Conservation (phyloP, 2,113 vertebrate genomes). For the Chroicocephalus ridibundus region DNA sequence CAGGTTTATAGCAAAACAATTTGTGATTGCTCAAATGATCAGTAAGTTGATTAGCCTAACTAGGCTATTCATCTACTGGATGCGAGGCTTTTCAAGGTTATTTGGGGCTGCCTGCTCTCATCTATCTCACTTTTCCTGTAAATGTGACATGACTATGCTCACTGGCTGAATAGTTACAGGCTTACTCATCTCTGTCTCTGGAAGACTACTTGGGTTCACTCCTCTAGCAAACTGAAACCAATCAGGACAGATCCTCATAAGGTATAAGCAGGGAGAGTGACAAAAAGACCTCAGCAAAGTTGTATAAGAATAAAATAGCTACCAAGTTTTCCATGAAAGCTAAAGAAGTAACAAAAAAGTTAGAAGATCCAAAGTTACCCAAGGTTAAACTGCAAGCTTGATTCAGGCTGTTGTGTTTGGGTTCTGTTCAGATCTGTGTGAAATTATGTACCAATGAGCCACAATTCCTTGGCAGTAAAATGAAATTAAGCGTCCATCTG, state of each 20-base stretch:
- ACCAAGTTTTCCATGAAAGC: neutral
- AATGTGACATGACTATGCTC: neutral
- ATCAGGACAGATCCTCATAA: neutral
- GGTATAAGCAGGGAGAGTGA: neutral
- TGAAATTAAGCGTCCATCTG: conserved; percentile 41
- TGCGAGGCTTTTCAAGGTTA: neutral
- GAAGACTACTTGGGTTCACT: neutral
- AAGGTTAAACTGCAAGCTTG: neutral
- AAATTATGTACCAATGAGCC: conserved; percentile 20
- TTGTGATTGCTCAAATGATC: neutral
- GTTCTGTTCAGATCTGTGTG: conserved; percentile 16
- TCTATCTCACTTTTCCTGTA: neutral
- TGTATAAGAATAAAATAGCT: neutral
- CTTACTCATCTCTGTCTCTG: neutral
- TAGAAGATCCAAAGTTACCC: neutral
- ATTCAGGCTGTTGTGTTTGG: neutral
- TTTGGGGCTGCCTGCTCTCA: neutral
- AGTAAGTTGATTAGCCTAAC: neutral
- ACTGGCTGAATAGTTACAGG: neutral
- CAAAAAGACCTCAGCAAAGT: neutral
- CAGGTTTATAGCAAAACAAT: neutral
- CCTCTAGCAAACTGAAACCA: neutral
- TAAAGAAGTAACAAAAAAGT: neutral
- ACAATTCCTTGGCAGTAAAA: conserved; percentile 14
- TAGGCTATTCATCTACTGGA: neutral